Evolutionary conservation across 1,140 invertebrate genomes (phyloP), one percentile per base, ranked within the genome.

Genomic region (Pantala flavescens): DNA sequence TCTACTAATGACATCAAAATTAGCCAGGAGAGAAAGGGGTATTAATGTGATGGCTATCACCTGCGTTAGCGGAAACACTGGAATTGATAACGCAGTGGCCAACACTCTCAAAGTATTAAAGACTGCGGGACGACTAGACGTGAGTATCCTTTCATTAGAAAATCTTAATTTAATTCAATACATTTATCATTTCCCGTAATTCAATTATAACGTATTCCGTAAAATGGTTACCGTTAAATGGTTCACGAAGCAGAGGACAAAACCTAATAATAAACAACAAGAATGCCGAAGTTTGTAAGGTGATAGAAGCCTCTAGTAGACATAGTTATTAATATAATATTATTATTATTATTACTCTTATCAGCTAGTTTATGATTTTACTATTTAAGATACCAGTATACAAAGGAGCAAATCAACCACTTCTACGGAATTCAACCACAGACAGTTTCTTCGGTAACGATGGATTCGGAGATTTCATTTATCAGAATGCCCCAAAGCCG

Each of bases 381-480:
- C n/a, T n/a, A n/a, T 72, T 42, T 19, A 73, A 87, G 86, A 84
- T 87, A 77, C 83, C 84, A 5, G 83, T 87, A 0, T 87, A 84
- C 73, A 71, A 70, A 7, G 86, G 86, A 0, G 79, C 82, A 24
- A 2, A 77, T 0, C 80, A 78, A 63, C 79, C 85, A 14, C 74
- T 87, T 19, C 73, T 83, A 24, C 75, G 78, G 0, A 76, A 80
- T 49, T 82, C 78, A 55, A 71, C 77, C 77, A 78, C 77, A 0
- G 16, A 72, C 0, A 43, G 79, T 71, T 82, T 75, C 70, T 86
- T 84, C 78, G 86, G 86, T 0, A 71, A 77, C 0, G 86, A 87
- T 79, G 86, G 85, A 9, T 82, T 87, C 24, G 86, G 86, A 14
- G 86, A 86, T 74, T 82, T 86, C 75, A 76, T 82, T 42, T 81